Base-by-base conservation (phyloP, 1,140 invertebrate species). In the Teleopsis dalmanni region DNA sequence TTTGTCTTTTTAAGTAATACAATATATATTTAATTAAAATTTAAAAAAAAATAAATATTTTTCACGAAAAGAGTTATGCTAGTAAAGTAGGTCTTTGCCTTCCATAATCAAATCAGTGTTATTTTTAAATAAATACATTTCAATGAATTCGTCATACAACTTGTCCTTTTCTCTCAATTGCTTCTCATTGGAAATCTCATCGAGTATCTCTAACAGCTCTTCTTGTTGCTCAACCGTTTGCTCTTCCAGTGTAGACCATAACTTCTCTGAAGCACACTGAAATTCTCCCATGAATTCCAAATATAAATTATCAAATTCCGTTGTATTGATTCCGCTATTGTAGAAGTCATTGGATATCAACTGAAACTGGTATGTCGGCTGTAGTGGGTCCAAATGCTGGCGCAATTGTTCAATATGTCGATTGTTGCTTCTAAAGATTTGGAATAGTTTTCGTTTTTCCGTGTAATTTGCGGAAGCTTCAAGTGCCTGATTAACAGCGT, bases 281-380 rank as follows among this genome's bases (percentile, higher is more conserved):
- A 51, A 51, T 16, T 51, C 26, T 5, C 26, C 10, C 44, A 51
- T 51, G 37, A 51, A 51, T 7, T 29, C 2, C 36, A 47, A 34
- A 51, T 51, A 51, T 16, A 51, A 46, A 41, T 51, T 51, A 46
- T 51, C 49, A 41, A 51, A 47, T 34, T 51, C 43, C 1, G 49
- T 51, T 7, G 19, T 16, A 35, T 51, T 51, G 4, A 34, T 44
- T 16, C 44, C 26, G 1, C 14, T 18, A 19, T 41, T 46, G 37
- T 46, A 47, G 16, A 51, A 51, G 19, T 51, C 49, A 14, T 40
- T 27, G 11, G 49, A 51, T 10, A 51, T 51, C 4, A 51, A 22
- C 33, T 40, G 36, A 36, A 51, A 51, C 18, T 51, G 22, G 7
- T 46, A 51, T 47, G 40, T 45, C 16, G 43, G 27, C 16, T 46